Conservation (phyloP, 2,888 invertebrate genomes). For the Tachystola acroxantha region DNA sequence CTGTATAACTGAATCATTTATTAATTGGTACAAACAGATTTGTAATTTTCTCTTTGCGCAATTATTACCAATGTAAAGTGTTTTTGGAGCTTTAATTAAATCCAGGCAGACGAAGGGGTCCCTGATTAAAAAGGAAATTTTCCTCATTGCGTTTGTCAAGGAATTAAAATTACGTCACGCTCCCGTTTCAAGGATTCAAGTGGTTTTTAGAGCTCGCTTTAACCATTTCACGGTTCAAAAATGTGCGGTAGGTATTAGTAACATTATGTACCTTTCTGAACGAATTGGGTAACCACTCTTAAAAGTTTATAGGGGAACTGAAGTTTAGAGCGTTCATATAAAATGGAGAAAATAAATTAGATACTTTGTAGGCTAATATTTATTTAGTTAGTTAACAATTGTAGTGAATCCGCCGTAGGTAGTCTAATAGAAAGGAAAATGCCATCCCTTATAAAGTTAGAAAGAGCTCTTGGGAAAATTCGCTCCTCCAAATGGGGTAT, state of each 20-base stretch:
- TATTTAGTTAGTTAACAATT: too few relatives aligned
- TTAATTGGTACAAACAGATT: slow-evolving; percentile 50
- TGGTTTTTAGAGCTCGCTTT: slow-evolving; percentile 16
- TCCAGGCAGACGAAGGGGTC: slow-evolving; percentile 37
- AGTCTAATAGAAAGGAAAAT: too few relatives aligned
- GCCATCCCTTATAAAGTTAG: too few relatives aligned
- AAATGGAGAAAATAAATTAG: neutral
- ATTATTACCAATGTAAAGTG: slow-evolving; percentile 63
- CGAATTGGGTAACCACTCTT: too few relatives aligned
- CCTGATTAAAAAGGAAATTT: slow-evolving; percentile 50
- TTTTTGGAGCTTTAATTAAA: slow-evolving; percentile 61
- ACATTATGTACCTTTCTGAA: too few relatives aligned
- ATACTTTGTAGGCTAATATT: too few relatives aligned
- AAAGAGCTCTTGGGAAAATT: too few relatives aligned
- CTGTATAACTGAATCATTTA: slow-evolving; percentile 21
- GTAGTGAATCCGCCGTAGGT: too few relatives aligned
- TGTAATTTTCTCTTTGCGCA: slow-evolving; percentile 39
- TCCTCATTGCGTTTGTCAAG: slow-evolving; percentile 22
- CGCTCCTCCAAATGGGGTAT: too few relatives aligned
- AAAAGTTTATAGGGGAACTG: too few relatives aligned
- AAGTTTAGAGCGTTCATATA: too few relatives aligned
- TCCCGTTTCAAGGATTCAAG: slow-evolving; percentile 20
- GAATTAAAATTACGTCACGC: slow-evolving; percentile 42
- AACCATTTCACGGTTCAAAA: slow-evolving; percentile 27
- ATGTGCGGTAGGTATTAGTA: slow-evolving; percentile 29